Conservation (phyloP, 2,888 invertebrate genomes). For the Nemoura dubitans region DNA sequence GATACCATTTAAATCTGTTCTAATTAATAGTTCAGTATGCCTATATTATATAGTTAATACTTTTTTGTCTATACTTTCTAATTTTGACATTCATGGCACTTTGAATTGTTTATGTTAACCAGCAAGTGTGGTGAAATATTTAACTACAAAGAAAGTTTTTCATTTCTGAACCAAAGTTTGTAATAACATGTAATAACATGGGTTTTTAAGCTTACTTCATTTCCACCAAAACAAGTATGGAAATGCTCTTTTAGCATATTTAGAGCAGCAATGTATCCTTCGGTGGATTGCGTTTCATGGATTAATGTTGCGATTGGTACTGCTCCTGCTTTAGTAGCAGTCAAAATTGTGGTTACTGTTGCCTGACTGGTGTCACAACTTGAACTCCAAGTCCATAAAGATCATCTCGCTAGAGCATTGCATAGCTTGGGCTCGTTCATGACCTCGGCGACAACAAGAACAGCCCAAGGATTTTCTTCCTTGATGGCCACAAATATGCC, state of each 20-base stretch:
- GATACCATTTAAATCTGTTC: too few species aligned
- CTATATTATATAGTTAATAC: too few species aligned
- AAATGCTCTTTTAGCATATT: background rate
- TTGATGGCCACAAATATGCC: background rate
- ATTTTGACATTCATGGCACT: too few species aligned
- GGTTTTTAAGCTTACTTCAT: background rate
- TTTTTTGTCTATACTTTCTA: too few species aligned
- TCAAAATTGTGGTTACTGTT: background rate
- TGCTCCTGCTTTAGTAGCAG: background rate
- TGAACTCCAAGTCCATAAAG: background rate
- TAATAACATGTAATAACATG: too few species aligned
- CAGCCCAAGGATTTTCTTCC: background rate
- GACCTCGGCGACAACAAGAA: background rate
- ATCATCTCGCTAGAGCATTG: too few species aligned
- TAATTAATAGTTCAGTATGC: too few species aligned
- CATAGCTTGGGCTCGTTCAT: background rate
- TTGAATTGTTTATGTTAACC: too few species aligned
- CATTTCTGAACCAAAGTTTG: too few species aligned
- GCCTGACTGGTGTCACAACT: constrained; percentile 16
- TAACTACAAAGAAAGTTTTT: too few species aligned
- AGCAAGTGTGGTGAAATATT: too few species aligned
- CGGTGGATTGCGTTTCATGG: background rate
- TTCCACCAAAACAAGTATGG: background rate
- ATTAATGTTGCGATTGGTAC: background rate
- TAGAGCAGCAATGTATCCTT: background rate